phyloP scores from a whole-genome alignment of 1,140 invertebrate species.

The Cotesia typhae region DNA sequence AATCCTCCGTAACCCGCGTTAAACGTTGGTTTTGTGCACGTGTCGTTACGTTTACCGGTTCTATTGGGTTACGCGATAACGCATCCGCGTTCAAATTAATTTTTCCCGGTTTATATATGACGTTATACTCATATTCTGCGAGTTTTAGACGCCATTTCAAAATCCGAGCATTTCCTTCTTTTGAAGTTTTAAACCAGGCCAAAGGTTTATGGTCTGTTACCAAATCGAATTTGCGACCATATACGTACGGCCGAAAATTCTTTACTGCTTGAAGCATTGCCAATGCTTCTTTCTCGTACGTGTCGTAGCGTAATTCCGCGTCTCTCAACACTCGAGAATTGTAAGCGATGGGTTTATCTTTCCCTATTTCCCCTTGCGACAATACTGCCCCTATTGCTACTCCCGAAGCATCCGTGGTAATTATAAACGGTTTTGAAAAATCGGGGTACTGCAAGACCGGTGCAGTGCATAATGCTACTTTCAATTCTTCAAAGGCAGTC shows the following conservation, averaged over 20 bases:
- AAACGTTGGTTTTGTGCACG: neutral
- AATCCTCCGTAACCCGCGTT: too few relatives aligned
- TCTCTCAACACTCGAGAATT: slow-evolving; percentile 45
- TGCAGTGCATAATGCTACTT: slow-evolving; percentile 44
- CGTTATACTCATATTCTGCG: neutral
- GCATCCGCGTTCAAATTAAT: neutral
- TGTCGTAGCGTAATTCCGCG: neutral
- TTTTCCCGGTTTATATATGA: slow-evolving; percentile 8
- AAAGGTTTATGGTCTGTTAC: slow-evolving; percentile 12
- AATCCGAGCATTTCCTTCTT: neutral
- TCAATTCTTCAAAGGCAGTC: slow-evolving; percentile 43
- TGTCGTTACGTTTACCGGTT: neutral
- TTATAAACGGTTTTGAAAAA: slow-evolving; percentile 51
- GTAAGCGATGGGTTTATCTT: slow-evolving; percentile 51
- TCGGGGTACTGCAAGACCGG: slow-evolving; percentile 51
- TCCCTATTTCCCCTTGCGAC: slow-evolving; percentile 51
- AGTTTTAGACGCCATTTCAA: neutral
- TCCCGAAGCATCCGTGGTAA: slow-evolving; percentile 62
- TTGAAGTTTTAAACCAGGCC: neutral
- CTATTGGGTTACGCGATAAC: slow-evolving; percentile 6
- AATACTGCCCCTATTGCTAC: slow-evolving; percentile 59
- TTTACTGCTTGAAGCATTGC: neutral
- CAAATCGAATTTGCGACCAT: slow-evolving; percentile 4
- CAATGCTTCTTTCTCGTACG: neutral
- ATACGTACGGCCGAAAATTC: slow-evolving; percentile 5